phyloP scores from a whole-genome alignment of 2,888 invertebrate genomes.

The Aphodius granarius region DNA sequence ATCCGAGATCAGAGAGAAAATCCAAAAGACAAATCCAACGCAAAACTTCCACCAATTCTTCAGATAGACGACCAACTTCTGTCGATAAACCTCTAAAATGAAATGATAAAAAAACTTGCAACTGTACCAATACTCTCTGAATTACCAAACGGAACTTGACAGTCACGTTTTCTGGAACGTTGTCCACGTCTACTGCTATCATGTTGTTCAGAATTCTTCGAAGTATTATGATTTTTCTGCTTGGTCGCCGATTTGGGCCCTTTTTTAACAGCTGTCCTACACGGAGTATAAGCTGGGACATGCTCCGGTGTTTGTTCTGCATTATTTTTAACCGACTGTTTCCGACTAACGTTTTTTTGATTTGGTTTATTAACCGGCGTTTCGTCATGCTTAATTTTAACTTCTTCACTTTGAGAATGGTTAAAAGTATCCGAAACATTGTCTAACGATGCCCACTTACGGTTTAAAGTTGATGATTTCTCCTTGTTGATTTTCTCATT shows the following conservation, averaged over 20 bases:
- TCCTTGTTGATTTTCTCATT: slow-evolving; percentile 44
- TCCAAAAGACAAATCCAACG: slow-evolving; percentile 70
- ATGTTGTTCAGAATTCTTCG: slow-evolving; percentile 44
- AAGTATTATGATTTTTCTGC: slow-evolving; percentile 42
- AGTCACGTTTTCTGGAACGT: slow-evolving; percentile 57
- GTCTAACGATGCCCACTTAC: slow-evolving; percentile 66
- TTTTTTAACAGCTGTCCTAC: slow-evolving; percentile 46
- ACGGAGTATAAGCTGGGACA: slow-evolving; percentile 35
- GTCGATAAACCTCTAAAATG: slow-evolving; percentile 47
- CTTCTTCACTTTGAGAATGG: slow-evolving; percentile 52
- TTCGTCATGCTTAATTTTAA: slow-evolving; percentile 46
- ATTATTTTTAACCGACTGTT: slow-evolving; percentile 52
- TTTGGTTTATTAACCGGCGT: slow-evolving; percentile 58
- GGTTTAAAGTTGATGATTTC: slow-evolving; percentile 52
- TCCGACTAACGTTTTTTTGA: slow-evolving; percentile 52
- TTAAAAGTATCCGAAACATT: slow-evolving; percentile 53
- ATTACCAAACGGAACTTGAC: slow-evolving; percentile 48
- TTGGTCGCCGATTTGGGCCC: slow-evolving; percentile 41
- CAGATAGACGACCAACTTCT: slow-evolving; percentile 56
- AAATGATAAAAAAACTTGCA: slow-evolving; percentile 26
- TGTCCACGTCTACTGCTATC: slow-evolving; percentile 56
- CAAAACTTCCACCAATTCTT: slow-evolving; percentile 60
- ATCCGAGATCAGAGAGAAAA: slow-evolving; percentile 77
- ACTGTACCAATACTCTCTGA: slow-evolving; percentile 11
- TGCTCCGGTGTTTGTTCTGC: slow-evolving; percentile 35